Conservation (phyloP, 2,113 vertebrate species). For the Neolamprologus kungweensis region DNA sequence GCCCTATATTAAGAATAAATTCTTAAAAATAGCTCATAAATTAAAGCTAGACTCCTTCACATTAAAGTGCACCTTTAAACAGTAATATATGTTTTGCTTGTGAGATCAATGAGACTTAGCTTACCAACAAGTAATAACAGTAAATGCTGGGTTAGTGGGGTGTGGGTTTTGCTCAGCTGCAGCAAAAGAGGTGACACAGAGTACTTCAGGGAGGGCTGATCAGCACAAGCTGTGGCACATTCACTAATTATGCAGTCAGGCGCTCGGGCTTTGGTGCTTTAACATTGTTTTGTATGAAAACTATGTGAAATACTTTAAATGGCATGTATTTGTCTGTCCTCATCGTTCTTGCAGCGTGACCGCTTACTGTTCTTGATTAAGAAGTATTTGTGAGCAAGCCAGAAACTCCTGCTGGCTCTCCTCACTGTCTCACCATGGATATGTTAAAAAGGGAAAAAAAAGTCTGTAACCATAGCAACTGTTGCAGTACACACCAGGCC, state of each 20-base stretch:
- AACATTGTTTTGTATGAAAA: neutral
- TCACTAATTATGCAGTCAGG: neutral
- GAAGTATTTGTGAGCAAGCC: neutral
- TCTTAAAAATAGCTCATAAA: neutral
- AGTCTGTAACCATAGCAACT: neutral
- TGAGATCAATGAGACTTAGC: neutral
- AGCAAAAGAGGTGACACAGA: neutral
- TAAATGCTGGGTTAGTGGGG: neutral
- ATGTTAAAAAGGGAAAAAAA: fast-evolving
- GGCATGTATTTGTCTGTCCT: neutral
- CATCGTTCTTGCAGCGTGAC: neutral
- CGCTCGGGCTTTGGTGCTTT: neutral
- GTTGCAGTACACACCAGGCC: neutral
- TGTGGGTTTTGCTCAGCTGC: neutral
- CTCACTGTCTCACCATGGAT: neutral
- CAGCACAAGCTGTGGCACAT: neutral
- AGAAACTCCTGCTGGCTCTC: neutral
- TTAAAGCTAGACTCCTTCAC: neutral
- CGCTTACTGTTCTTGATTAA: neutral
- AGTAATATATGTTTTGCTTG: neutral
- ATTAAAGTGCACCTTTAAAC: neutral
- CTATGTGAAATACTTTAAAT: neutral
- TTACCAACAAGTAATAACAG: neutral
- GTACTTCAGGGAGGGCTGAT: neutral
- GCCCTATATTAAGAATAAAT: neutral